These are phyloP conservation scores for Ciconia boyciana DNA, from an alignment of 2,113 vertebrate genomes.

Conservation along the genomic window DNA sequence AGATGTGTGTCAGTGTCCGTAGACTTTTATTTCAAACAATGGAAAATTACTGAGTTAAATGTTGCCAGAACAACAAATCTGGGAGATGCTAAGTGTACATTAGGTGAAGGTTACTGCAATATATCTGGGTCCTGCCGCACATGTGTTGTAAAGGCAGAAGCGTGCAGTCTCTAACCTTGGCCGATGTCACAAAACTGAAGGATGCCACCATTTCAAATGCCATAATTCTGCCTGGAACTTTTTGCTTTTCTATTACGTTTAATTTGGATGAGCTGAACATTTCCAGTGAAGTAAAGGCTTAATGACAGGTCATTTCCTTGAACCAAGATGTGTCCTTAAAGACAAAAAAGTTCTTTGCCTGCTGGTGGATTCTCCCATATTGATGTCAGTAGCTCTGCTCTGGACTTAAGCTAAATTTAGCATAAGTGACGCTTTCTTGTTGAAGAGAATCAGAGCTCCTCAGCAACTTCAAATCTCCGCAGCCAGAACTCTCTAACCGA, in stretches of 20 bases:
- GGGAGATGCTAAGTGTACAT: rapidly evolving
- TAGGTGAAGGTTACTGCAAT: not conserved
- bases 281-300: not conserved
- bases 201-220: not conserved
- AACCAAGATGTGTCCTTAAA: not conserved
- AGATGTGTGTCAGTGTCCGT: constrained; percentile 24
- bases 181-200: not conserved
- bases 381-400: not conserved
- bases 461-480: not conserved
- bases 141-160: not conserved
- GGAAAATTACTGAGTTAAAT: constrained; percentile 49
- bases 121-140: not conserved
- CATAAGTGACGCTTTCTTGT: not conserved
- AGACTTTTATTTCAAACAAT: constrained; percentile 16
- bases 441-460: not conserved
- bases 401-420: not conserved
- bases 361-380: not conserved
- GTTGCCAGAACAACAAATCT: not conserved
- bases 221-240: not conserved
- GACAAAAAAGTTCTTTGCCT: not conserved
- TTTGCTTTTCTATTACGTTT: not conserved
- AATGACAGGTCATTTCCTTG: not conserved
- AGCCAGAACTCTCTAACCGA: not conserved
- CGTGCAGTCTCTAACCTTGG: not conserved
- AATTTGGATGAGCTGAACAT: not conserved